Evolutionary conservation across 2,797 vertebrate genomes (phyloP), one percentile per base, ranked within the genome.

Genomic region (Sebastes vulpes): DNA sequence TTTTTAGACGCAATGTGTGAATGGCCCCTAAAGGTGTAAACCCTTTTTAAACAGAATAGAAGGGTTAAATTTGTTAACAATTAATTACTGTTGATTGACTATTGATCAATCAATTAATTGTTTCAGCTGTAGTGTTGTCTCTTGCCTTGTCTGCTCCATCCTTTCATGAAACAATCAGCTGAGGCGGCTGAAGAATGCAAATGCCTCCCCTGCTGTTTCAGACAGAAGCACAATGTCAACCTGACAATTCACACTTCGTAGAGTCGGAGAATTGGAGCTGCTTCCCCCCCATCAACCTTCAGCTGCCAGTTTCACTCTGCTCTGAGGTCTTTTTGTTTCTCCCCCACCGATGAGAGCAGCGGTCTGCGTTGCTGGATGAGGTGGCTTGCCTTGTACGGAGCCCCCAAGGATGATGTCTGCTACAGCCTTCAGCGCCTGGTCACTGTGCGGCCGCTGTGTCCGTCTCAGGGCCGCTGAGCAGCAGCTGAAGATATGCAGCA

Each of bases 401-500:
- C 67, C 67, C 52, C 23, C 4, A 64, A 66, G 70, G 75, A 82
- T 29, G 60, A 75, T 76, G 64, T 70, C 67, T 53, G 28, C 72
- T 18, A 1, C 58, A 74, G 84, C 82, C 78, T 74, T 82, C 61
- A 61, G 79, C 53, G 53, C 35, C 57, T 68, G 68, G 65, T 67
- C 61, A 54, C 23, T 21, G 61, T 32, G 48, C 9, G 16, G 68
- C 42, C 6, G n/a, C 53, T n/a, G 63, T 64, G 77, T 87, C 70
- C 4, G 1, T 84, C 79, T 89, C 77, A 65, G 31, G 63, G 79
- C 65, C 5, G 28, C 61, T 69, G 61, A 86, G 60, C 84, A 88
- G 73, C 74, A 81, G 74, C 81, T 72, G 68, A 83, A 80, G 77
- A 85, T 86, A 68, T 72, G 76, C 66, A 52, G 67, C 42, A 56